Evolutionary conservation across 2,888 invertebrate species (phyloP).

Genomic region (Hofmannophila pseudospretella): DNA sequence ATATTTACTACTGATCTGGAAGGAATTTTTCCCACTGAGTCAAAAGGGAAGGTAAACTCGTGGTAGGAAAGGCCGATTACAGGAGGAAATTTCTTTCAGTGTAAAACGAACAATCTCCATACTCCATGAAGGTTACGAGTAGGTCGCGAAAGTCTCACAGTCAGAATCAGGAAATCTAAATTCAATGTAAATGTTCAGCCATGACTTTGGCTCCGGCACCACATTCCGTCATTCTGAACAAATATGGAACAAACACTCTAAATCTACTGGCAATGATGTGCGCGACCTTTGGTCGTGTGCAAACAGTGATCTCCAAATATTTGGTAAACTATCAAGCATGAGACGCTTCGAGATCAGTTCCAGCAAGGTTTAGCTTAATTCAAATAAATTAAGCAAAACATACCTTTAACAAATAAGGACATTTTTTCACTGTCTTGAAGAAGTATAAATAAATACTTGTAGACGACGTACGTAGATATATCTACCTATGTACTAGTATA

Average conservation of each 20-base stretch:
- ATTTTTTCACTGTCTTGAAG: too few species aligned
- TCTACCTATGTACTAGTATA: too few species aligned
- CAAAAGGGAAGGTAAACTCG: too few species aligned
- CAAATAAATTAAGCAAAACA: constrained; percentile 5
- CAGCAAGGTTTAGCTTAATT: constrained; percentile 12
- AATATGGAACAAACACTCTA: constrained; percentile 41
- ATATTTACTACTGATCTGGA: too few species aligned
- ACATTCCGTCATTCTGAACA: constrained; percentile 38
- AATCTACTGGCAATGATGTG: constrained; percentile 40
- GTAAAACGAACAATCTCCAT: too few species aligned
- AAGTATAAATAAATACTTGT: too few species aligned
- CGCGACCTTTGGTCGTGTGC: constrained; percentile 50
- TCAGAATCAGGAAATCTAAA: background rate
- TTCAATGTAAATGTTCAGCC: constrained; percentile 16
- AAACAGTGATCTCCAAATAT: constrained; percentile 53
- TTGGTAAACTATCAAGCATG: constrained; percentile 27
- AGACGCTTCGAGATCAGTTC: constrained; percentile 2
- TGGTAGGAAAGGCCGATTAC: too few species aligned
- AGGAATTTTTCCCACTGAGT: too few species aligned
- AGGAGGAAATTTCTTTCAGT: too few species aligned
- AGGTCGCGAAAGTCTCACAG: background rate
- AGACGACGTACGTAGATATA: too few species aligned
- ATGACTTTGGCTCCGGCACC: constrained; percentile 39
- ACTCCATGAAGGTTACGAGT: background rate
- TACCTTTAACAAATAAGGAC: too few species aligned